Base-by-base conservation (phyloP, 2,888 invertebrate genomes). In the Noctua janthe region DNA sequence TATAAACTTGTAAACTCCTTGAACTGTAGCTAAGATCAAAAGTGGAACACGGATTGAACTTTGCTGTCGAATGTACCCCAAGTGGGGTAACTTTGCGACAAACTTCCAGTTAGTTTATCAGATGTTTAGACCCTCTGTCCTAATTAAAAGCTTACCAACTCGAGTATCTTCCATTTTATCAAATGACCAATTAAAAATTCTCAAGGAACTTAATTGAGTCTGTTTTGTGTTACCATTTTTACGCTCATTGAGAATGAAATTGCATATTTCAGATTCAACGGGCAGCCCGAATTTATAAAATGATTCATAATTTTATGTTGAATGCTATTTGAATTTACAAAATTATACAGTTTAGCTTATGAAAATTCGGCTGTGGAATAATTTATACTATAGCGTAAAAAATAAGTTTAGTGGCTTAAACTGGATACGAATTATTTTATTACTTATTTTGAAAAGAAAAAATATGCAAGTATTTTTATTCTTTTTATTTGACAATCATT, bases 91-190 rank as follows among this genome's bases (percentile, higher is more conserved):
- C 86, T 90, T 81, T 47, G 76, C 66, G 83, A 88, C 84, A 83
- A 89, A 89, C 83, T 90, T 84, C 29, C 64, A 86, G 82, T 89
- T 84, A 88, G 84, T 86, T 89, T 81, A 88, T 89, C 82, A 82
- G 89, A 90, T 86, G 85, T 83, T 88, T 84, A 84, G 84, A 81
- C 75, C 78, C 77, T 80, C 81, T 81, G 84, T 83, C 72, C 83
- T 89, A 90, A 90, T 90, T 89, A 88, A 89, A 89, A 86, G 78
- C 86, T 86, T 84, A 87, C 78, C 51, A 67, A 80, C 79, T 76
- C 75, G 70, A 84, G 78, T 56, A 54, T 79, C 76, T 77, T 78
- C 72, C 71, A 83, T 89, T 83, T 80, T 85, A 85, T 74, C 74
- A 83, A 88, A 87, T 77, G 67, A 49, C 59, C 76, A 76, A 84